Evolutionary conservation across 2,797 vertebrate genomes (phyloP).

Genomic region (Muscicapa comitata): DNA sequence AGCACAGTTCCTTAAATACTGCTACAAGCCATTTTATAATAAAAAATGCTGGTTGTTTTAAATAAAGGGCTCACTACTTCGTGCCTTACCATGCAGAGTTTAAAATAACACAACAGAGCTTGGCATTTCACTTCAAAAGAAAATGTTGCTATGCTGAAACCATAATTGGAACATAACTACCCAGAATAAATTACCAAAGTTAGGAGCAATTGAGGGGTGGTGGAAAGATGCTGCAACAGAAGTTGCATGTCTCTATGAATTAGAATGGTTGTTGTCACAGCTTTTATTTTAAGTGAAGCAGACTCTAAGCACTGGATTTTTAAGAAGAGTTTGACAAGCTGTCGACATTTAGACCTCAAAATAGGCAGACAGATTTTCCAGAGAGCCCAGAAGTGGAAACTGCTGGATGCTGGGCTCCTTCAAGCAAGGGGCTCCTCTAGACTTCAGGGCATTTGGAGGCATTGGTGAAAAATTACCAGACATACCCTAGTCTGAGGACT

Average conservation of each 20-base stretch:
- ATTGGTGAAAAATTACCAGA: not conserved
- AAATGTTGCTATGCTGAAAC: constrained; percentile 11
- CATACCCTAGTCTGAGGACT: not conserved
- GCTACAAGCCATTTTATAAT: not conserved
- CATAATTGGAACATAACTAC: not conserved
- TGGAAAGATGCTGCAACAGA: constrained; percentile 1
- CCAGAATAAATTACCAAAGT: constrained; percentile 24
- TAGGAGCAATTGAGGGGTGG: not conserved
- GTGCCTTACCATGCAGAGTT: not conserved
- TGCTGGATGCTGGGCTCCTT: not conserved
- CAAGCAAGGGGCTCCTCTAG: not conserved
- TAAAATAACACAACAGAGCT: constrained; percentile 19
- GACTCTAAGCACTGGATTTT: not conserved
- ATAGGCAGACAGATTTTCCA: not conserved
- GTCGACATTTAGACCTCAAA: not conserved
- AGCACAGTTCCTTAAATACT: not conserved
- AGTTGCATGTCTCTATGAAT: not conserved
- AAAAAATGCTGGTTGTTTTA: not conserved
- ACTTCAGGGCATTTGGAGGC: not conserved
- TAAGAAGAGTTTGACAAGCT: not conserved
- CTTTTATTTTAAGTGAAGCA: constrained; percentile 1
- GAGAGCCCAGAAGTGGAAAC: not conserved
- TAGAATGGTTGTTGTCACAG: not conserved
- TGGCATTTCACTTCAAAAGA: constrained; percentile 26
- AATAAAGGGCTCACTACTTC: not conserved